These are phyloP conservation scores for Eubasilissa regina DNA, from an alignment of 1,140 invertebrate species.

Conservation along the genomic window DNA sequence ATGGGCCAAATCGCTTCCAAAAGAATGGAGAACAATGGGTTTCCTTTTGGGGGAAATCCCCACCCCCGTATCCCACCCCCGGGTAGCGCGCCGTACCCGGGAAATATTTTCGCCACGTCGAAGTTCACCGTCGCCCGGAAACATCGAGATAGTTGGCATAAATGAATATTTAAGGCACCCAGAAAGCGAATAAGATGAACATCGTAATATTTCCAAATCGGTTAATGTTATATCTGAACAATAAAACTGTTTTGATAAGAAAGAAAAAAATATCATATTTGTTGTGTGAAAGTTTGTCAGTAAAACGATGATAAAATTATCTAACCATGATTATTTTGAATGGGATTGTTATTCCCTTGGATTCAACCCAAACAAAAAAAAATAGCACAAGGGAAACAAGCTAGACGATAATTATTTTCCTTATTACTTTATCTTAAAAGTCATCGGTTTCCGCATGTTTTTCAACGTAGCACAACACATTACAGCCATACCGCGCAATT, in stretches of 20 bases:
- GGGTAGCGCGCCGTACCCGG: neutral
- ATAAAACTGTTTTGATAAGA: too few relatives aligned
- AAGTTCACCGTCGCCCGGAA: slow-evolving; percentile 11
- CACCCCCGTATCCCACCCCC: neutral
- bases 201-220: neutral
- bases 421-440: slow-evolving; percentile 14
- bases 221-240: neutral
- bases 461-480: slow-evolving; percentile 5
- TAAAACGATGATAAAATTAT: too few relatives aligned
- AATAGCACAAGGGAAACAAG: too few relatives aligned
- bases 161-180: slow-evolving; percentile 17
- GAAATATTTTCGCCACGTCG: neutral
- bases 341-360: too few relatives aligned
- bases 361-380: too few relatives aligned
- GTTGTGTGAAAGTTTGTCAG: too few relatives aligned
- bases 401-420: neutral
- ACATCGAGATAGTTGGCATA: slow-evolving; percentile 6
- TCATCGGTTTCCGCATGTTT: slow-evolving; percentile 7
- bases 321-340: too few relatives aligned
- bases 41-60: slow-evolving; percentile 36
- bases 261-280: too few relatives aligned
- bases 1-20: slow-evolving; percentile 57
- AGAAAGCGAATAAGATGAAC: slow-evolving; percentile 2
- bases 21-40: slow-evolving; percentile 57
- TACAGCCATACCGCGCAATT: slow-evolving; percentile 4